Conservation (phyloP, 2,113 vertebrate species). For the Ellobius talpinus region DNA sequence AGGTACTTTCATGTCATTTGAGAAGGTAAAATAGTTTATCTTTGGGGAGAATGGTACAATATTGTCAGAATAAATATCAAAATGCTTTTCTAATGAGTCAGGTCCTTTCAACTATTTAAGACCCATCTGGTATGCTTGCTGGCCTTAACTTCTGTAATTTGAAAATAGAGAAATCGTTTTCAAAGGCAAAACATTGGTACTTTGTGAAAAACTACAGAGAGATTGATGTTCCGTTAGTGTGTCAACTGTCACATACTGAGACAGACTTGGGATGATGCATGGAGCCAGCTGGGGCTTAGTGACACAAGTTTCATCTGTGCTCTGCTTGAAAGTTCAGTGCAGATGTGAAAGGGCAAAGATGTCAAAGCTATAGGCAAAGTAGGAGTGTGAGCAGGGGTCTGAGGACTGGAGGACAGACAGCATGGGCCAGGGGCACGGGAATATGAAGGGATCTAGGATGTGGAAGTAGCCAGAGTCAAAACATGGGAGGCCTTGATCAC, state of each 20-base stretch:
- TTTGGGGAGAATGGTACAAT: neutral
- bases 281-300: neutral
- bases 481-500: neutral
- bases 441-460: neutral
- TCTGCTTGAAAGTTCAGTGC: neutral
- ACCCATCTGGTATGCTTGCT: too few relatives aligned
- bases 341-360: slow-evolving; percentile 10
- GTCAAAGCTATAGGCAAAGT: neutral
- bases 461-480: neutral
- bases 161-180: neutral
- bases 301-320: neutral
- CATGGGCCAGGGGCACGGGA: neutral
- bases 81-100: neutral
- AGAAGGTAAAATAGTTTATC: neutral
- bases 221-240: neutral
- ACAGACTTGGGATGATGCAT: neutral
- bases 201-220: neutral
- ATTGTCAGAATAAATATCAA: neutral
- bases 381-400: neutral
- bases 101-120: neutral
- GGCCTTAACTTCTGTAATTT: neutral
- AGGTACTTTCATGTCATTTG: neutral
- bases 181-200: neutral
- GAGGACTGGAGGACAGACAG: neutral
- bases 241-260: neutral